Conservation (phyloP, 2,113 vertebrate species). For the Dipodomys spectabilis region DNA sequence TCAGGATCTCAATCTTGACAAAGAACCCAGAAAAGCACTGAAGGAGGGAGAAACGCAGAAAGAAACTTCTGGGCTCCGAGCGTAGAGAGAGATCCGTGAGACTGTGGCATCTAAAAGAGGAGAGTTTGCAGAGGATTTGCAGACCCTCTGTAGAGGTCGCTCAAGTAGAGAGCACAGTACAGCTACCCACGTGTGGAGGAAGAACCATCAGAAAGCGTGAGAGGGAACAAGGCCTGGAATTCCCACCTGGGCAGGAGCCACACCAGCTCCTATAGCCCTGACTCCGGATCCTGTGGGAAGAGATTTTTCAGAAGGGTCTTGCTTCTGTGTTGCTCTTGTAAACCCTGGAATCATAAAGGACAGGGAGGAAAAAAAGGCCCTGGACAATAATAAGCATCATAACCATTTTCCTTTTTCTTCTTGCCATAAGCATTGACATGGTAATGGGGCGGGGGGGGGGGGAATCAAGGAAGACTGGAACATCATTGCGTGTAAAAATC, state of each 20-base stretch:
- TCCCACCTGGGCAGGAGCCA: background rate
- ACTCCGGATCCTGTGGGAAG: too few species aligned
- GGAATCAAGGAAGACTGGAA: background rate
- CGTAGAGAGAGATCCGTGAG: background rate
- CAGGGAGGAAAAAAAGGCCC: background rate
- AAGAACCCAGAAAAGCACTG: background rate
- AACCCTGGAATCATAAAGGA: background rate
- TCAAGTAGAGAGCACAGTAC: background rate
- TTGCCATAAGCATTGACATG: background rate
- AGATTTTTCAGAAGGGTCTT: background rate
- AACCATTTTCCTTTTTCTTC: background rate
- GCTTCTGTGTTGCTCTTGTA: background rate
- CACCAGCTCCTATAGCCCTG: background rate
- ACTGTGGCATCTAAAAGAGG: background rate
- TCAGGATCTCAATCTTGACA: background rate
- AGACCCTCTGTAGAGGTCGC: background rate
- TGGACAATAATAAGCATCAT: background rate
- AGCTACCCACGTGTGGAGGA: background rate
- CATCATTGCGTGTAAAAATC: background rate
- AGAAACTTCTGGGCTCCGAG: background rate
- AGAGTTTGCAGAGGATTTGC: background rate
- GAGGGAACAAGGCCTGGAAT: background rate
- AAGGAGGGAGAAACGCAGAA: fast-evolving
- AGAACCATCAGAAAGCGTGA: background rate
- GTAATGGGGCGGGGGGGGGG: background rate